Base-by-base conservation (phyloP, 1,140 invertebrate species). In the Probaryconus sp. region DNA sequence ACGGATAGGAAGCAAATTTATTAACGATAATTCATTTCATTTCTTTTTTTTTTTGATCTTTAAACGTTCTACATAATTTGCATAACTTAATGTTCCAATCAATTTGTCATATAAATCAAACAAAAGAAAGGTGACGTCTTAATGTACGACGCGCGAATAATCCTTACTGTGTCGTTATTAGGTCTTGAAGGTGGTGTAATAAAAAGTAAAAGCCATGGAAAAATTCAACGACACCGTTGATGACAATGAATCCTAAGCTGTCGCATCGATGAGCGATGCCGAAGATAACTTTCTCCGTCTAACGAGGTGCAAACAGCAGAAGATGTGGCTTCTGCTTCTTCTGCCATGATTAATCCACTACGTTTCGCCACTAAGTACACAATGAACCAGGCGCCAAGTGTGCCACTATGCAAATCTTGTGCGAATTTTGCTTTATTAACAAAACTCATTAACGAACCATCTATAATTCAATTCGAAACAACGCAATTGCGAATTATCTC, bases 241-340 rank as follows among this genome's bases (percentile, higher is more conserved):
- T 45, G 21, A 58, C 53, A 58, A 58, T 58, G 53, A 58, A 58
- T 58, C 45, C 40, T 30, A 9, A 45, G 37, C 7, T 28, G 37
- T 30, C 7, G 16, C 16, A 51, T 53, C 31, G 40, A 55, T 31
- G 47, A 28, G 11, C n/a, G 63, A 67, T 48, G 26, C 42, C 16
- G 21, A 17, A 33, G 28, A 56, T 55, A 43, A 56, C 63, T 67
- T 67, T 67, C 63, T 56, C 63, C 7, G 14, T 48, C 42, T 55
- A 67, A 67, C 51, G 28, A 48, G 16, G 51, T 33, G 43, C 43
- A 67, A 40, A 53, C 9, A 65, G 31, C 21, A 24, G 21, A 13
- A 18, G 11, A 17, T 45, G 20, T 10, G 5, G 51, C 50, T 65
- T 55, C 50, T 16, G 33, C 20, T 10, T 45, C 17, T 45, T 28